Percentiles rank a stretch among this genome's conserved stretches.
Evolutionary conservation across 2,797 vertebrate genomes (phyloP).

Genomic region (Sebastes hubbsi): DNA sequence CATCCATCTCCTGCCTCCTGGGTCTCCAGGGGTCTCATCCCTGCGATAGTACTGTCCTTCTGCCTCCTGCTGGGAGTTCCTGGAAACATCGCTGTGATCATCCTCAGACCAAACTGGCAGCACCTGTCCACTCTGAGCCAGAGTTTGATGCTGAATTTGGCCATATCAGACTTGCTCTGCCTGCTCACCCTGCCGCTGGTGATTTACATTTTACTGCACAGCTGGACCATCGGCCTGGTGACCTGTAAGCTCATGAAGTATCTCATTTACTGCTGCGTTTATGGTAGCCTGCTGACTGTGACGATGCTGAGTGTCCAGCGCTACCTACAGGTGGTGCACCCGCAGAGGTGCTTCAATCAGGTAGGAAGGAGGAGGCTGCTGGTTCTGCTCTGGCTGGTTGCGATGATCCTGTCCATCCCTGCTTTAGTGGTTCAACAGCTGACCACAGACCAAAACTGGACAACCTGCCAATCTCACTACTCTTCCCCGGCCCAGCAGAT

Average conservation of each 20-base stretch:
- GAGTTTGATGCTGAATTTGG: constrained; percentile 68
- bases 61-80: constrained; percentile 66
- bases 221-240: constrained; percentile 45
- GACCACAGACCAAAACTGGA: rapidly evolving
- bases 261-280: constrained; percentile 33
- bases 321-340: constrained; percentile 58
- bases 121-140: constrained; percentile 51
- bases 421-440: not conserved
- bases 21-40: not conserved
- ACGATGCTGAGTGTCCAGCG: constrained; percentile 63
- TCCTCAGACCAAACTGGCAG: constrained; percentile 42
- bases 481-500: no score
- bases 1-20: not conserved
- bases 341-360: not conserved
- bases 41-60: not conserved
- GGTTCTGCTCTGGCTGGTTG: not conserved
- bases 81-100: constrained; percentile 56
- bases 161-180: constrained; percentile 61
- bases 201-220: constrained; percentile 49
- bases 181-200: constrained; percentile 53
- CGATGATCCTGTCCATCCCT: constrained; percentile 12
- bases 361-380: not conserved
- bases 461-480: rapidly evolving
- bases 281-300: constrained; percentile 32
- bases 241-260: constrained; percentile 56